Base-by-base conservation (phyloP, 2,888 invertebrate genomes). In the Ophonus ardosiacus region DNA sequence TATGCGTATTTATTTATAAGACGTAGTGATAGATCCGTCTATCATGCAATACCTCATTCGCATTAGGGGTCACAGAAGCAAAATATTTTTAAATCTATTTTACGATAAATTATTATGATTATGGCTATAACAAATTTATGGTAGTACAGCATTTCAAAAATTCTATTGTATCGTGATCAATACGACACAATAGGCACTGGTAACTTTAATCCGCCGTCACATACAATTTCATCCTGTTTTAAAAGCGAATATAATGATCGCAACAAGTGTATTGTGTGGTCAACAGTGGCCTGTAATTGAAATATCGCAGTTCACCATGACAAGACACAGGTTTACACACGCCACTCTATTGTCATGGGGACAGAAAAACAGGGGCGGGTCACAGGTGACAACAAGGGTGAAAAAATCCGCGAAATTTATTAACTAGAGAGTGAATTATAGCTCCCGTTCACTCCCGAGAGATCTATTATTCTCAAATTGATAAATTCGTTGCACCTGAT, bases 381-480 rank as follows among this genome's bases (percentile, higher is more conserved):
- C 71, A 74, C 71, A 74, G 71, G 71, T 74, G 71, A 74, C 40
- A 74, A 74, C 40, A 74, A 15, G 71, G 71, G 43, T 74, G 71
- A 74, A 74, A 38, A 63, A 68, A 68, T 38, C 68, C 38, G n/a
- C 68, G 15, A 38, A 74, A 74, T 74, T 74, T 43, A 74, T 74
- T 43, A 74, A 74, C 43, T 40, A 10, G 17, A 0, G 17, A 17
- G n/a, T 43, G 68, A 74, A 43, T 43, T 74, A 74, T 74, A 43
- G 43, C 43, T 74, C 3, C 8, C 40, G 2, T 10, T 10, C 43
- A 15, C 40, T 68, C 71, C 43, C 68, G n/a, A n/a, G 15, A 31
- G 68, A 13, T 21, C 38, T 68, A 68, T 68, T 68, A 68, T 38
- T 68, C 31, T 74, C 10, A 17, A 74, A 74, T 74, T 74, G 43